Evolutionary conservation across 2,888 invertebrate genomes (phyloP).

Genomic region (Lacanobia wlatinum): DNA sequence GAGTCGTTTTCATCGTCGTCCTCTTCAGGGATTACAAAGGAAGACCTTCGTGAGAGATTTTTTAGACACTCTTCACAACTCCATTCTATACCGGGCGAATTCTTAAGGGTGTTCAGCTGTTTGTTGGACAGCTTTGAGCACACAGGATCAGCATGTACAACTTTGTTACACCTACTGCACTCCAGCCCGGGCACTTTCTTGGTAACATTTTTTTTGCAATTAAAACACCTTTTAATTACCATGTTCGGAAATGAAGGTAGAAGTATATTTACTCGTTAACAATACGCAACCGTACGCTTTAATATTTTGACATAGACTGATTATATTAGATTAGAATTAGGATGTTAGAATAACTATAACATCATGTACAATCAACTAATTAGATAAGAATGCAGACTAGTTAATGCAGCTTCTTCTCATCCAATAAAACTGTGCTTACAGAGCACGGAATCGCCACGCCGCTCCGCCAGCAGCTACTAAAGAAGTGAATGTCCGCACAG

Average conservation of each 20-base stretch:
- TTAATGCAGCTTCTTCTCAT: neutral
- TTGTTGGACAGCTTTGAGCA: neutral
- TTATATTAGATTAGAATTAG: no score
- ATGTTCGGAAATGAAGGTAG: neutral
- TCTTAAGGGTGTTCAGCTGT: neutral
- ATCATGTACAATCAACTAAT: neutral
- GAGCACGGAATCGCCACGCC: no score
- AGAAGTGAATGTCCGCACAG: no score
- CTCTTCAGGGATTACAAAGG: neutral
- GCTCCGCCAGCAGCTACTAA: no score
- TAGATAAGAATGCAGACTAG: neutral
- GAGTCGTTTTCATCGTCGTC: neutral
- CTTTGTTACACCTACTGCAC: neutral
- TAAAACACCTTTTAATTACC: neutral
- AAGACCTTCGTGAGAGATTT: slow-evolving; percentile 2
- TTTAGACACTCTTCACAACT: neutral
- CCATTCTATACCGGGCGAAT: neutral
- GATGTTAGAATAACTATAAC: neutral
- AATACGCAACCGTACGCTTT: neutral
- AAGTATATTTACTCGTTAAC: neutral
- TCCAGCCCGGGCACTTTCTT: slow-evolving; percentile 1
- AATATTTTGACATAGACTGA: neutral
- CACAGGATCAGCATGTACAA: neutral
- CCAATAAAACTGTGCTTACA: neutral
- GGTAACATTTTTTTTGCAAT: neutral